A percentile compares a stretch with the other conserved stretches of the same genome.
Conservation (phyloP, 1,140 invertebrate species). For the Antheraea mylitta region DNA sequence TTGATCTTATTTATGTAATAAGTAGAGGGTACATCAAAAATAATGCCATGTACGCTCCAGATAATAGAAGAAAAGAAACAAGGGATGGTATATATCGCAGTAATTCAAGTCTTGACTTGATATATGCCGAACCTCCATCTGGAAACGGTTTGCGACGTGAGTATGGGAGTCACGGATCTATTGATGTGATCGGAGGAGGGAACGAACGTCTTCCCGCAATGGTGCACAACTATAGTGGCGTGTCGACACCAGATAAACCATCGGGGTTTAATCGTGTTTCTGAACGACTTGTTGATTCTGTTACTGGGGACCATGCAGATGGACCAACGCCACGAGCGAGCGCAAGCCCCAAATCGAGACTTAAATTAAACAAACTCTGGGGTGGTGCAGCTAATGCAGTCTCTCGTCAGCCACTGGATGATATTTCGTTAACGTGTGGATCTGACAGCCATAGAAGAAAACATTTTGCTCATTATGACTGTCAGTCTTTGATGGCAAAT, state of each 20-base stretch:
- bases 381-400: conserved; percentile 70
- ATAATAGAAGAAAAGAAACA: conserved; percentile 68
- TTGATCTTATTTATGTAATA: conserved; percentile 19
- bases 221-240: conserved; percentile 82
- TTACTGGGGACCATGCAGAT: conserved; percentile 66
- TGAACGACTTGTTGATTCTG: conserved; percentile 54
- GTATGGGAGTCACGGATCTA: conserved; percentile 82
- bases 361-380: conserved; percentile 87
- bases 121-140: conserved; percentile 62
- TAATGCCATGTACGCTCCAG: conserved; percentile 74
- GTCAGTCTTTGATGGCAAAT: conserved; percentile 93
- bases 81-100: conserved; percentile 79
- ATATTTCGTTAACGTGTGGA: conserved; percentile 54
- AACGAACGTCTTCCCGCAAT: conserved; percentile 81
- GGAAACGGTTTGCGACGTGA: conserved; percentile 76
- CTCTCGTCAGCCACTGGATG: conserved; percentile 52
- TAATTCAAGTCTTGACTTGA: conserved; percentile 81
- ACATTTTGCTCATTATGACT: conserved; percentile 95
- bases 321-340: conserved; percentile 61
- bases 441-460: conserved; percentile 82
- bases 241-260: conserved; percentile 69
- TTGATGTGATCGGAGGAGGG: conserved; percentile 78
- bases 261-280: conserved; percentile 53
- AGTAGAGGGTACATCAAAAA: conserved; percentile 37
- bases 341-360: conserved; percentile 87